Evolutionary conservation across 2,888 invertebrate species (phyloP), one percentile per base, ranked within the genome.

Genomic region (Drosophila subsilvestris): DNA sequence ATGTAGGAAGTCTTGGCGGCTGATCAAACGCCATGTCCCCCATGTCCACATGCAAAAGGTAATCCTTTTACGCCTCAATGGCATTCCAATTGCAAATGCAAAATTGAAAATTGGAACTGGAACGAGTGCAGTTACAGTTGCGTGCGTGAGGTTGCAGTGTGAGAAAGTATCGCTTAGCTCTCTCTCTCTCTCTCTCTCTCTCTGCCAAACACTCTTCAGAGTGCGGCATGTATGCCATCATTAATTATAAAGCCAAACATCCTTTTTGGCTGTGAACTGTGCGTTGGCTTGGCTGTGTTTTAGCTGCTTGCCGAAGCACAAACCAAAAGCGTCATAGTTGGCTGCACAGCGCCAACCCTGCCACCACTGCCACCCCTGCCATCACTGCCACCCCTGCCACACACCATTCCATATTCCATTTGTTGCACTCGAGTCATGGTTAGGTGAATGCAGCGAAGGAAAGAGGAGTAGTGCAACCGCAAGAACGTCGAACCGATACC

Each of bases 261-360:
- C 69, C 66, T 68, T 57, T 68, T 18, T 59, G 65, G 54, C 53
- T 47, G 17, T 32, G 37, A 37, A 37, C 37, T 37, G 17, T 50
- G 17, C 50, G 25, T 17, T 42, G 14, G 37, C 27, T 14, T 37
- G 32, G 37, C 32, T 20, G 20, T 37, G 18, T 12, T 50, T 47
- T 17, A n/a, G 47, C 25, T 37, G 1, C 27, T 42, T 42, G 58
- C 73, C n/a, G 54, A 43, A 56, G 47, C 55, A 18, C 43, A 51
- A 61, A 53, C 51, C 70, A 57, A 49, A 71, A 48, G 29, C 42
- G 61, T 81, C 81, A 81, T 72, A 84, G 69, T 70, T 73, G 84
- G 80, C 58, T 80, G 86, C 50, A 69, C 61, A 12, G 12, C 47
- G 18, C 20, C 60, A 12, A 18, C 18, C 32, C 22, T 22, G 22